A percentile compares a stretch with the other conserved stretches of the same genome.
These are phyloP conservation scores for Lichenostomus cassidix DNA, from an alignment of 2,113 vertebrate species.

Conservation along the genomic window DNA sequence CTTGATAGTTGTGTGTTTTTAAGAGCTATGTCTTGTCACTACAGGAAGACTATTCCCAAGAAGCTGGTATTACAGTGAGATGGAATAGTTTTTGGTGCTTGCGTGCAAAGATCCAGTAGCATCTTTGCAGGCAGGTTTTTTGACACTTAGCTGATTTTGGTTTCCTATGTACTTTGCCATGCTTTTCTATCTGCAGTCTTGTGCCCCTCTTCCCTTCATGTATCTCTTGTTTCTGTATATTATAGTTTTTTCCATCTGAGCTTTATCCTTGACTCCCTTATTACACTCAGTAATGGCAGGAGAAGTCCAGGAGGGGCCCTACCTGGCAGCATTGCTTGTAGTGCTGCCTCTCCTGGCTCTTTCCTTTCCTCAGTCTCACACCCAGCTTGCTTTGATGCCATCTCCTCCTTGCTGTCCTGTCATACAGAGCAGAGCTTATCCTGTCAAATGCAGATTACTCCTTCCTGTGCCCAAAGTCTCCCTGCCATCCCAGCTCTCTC, in stretches of 20 bases:
- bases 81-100: background rate
- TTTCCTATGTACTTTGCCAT: background rate
- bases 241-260: background rate
- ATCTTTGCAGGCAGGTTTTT: background rate
- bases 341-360: background rate
- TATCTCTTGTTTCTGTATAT: background rate
- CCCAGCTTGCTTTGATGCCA: background rate
- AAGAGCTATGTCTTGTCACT: background rate
- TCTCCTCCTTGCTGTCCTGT: background rate
- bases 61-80: background rate
- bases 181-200: background rate
- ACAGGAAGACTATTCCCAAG: background rate
- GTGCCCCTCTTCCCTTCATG: background rate
- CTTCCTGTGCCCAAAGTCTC: background rate
- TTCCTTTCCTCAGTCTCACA: background rate
- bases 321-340: background rate
- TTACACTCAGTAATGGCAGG: background rate
- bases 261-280: background rate
- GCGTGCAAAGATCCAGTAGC: background rate
- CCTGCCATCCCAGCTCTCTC: background rate
- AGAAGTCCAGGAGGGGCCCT: background rate
- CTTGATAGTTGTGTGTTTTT: background rate
- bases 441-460: background rate
- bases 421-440: background rate
- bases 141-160: background rate